Evolutionary conservation across 2,113 vertebrate genomes (phyloP), one percentile per base, ranked within the genome.

Genomic region (Acinonyx jubatus): DNA sequence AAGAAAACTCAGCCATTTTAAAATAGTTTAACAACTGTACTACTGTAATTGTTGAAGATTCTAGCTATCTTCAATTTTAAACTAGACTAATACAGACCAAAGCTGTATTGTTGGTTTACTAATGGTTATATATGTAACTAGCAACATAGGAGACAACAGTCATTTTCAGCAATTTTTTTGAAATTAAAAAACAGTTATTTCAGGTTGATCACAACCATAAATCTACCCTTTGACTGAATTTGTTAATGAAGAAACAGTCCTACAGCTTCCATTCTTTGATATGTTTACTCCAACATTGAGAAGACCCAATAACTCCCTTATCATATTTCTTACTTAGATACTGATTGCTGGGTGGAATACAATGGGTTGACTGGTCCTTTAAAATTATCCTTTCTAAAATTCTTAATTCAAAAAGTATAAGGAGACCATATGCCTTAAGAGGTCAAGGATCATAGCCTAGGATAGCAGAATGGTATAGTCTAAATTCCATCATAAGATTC

Each of bases 271-370:
- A 68, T 55, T 68, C 36, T n/a, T 92, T 41, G 36, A 31, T 61
- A 89, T 76, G 15, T 48, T 92, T 93, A 84, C 45, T 85, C 27
- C n/a, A 94, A 89, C 73, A 48, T 25, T 89, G 50, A 97, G 52
- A 14, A 94, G 29, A 74, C 36, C 69, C 52, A 76, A 36, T 52
- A 57, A 92, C 8, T 84, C 27, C 25, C 52, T 91, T 38, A 83
- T 33, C 80, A 81, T 31, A 91, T 91, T 79, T 69, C 80, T 66
- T 90, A 85, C 45, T 33, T 85, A 81, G 45, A 29, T 19, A 82
- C 16, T 61, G 21, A 82, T 10, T 81, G 61, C 61, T 80, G 16
- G 5, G 71, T 36, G 13, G 31, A 68, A 92, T 31, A 85, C 31
- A 74, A 76, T 41, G 73, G 16, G 57, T 79, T 61, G 85, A 92